Evolutionary conservation across 2,888 invertebrate genomes (phyloP).

Genomic region (Epistrophe grossulariae): DNA sequence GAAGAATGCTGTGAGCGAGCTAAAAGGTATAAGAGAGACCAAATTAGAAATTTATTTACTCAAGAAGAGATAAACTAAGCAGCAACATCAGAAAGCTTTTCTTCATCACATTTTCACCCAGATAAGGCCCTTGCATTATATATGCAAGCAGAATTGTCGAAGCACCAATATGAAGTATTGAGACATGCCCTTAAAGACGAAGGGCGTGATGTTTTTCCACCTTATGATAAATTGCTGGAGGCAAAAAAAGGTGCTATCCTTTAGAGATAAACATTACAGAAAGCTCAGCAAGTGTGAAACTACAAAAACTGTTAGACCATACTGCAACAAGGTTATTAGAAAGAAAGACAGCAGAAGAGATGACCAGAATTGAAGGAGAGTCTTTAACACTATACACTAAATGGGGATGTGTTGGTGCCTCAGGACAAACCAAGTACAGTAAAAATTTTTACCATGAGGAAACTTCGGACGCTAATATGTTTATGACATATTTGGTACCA

Average conservation of each 20-base stretch:
- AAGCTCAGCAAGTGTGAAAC: neutral
- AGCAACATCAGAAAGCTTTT: too few relatives aligned
- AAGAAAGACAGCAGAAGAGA: neutral
- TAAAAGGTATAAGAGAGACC: slow-evolving; percentile 8
- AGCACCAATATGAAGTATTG: slow-evolving; percentile 13
- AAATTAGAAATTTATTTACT: neutral
- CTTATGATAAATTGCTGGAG: neutral
- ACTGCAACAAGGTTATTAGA: slow-evolving; percentile 10
- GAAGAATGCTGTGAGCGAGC: neutral
- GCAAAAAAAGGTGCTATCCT: neutral
- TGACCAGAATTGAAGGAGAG: neutral
- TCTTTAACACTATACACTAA: too few relatives aligned
- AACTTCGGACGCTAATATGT: too few relatives aligned
- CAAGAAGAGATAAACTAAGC: too few relatives aligned
- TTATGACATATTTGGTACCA: too few relatives aligned
- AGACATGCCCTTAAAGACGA: slow-evolving; percentile 22
- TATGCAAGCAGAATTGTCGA: slow-evolving; percentile 20
- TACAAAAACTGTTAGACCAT: neutral
- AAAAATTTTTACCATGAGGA: too few relatives aligned
- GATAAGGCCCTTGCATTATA: slow-evolving; percentile 11
- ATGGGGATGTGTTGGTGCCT: too few relatives aligned
- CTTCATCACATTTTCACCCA: neutral
- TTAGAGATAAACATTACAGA: neutral
- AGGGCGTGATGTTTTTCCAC: neutral
- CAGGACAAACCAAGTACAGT: too few relatives aligned